phyloP scores from a whole-genome alignment of 1,140 invertebrate genomes.

The Pseudachorutes palmiensis region DNA sequence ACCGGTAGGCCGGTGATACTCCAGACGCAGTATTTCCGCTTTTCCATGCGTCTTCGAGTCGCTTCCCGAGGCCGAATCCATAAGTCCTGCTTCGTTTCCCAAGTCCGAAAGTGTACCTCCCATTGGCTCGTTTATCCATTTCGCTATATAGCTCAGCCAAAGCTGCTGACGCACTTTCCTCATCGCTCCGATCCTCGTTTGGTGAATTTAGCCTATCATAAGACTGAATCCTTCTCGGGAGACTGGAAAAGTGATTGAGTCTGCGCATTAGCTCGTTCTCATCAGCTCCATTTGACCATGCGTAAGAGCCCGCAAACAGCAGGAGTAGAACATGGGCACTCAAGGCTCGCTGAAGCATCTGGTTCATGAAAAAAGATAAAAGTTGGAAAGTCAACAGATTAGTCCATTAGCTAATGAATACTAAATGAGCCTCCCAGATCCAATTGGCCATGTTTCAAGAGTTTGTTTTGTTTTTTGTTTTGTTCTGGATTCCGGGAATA shows the following conservation, averaged over 20 bases:
- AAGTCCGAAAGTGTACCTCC: conserved; percentile 34
- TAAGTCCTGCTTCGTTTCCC: conserved; percentile 36
- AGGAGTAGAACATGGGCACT: not conserved
- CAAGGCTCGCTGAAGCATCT: not conserved
- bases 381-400: no score
- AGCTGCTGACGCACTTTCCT: not conserved
- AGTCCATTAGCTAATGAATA: no score
- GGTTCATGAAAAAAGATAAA: no score
- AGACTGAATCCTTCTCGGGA: not conserved
- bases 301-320: not conserved
- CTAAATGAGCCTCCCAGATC: no score
- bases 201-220: not conserved
- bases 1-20: conserved; percentile 3
- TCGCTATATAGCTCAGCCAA: conserved; percentile 18
- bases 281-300: not conserved
- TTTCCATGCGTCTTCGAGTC: conserved; percentile 28
- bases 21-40: not conserved
- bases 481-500: no score
- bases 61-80: conserved; percentile 37
- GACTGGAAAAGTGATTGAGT: not conserved
- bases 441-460: no score
- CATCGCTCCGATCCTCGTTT: not conserved
- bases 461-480: no score
- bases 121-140: conserved; percentile 23
- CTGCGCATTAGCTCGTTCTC: not conserved